phyloP scores from a whole-genome alignment of 2,888 invertebrate genomes.

The Papilio demoleus region DNA sequence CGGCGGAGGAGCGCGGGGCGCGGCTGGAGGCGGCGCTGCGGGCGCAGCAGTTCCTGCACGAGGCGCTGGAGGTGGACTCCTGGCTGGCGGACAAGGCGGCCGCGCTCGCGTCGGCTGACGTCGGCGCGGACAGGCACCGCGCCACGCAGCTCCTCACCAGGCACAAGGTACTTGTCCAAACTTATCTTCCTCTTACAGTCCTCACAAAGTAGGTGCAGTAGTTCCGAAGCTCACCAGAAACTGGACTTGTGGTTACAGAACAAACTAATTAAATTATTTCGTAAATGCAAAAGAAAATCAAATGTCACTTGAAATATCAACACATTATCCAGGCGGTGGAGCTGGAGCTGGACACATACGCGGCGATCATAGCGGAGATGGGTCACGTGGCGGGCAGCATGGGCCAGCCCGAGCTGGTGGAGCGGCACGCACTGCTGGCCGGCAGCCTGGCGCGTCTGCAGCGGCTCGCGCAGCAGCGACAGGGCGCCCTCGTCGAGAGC shows the following conservation, averaged over 20 bases:
- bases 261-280: too few relatives aligned
- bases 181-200: too few relatives aligned
- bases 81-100: slow-evolving; percentile 96
- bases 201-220: too few relatives aligned
- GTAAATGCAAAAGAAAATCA: too few relatives aligned
- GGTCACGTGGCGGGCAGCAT: slow-evolving; percentile 92
- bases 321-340: slow-evolving; percentile 93
- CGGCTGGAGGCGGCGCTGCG: slow-evolving; percentile 93
- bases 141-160: slow-evolving; percentile 96
- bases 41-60: slow-evolving; percentile 96
- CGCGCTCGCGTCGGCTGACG: slow-evolving; percentile 91
- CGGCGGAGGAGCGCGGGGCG: slow-evolving; percentile 88
- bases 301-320: too few relatives aligned
- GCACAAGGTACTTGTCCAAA: slow-evolving; percentile 97
- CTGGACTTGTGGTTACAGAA: too few relatives aligned
- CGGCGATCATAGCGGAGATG: slow-evolving; percentile 96
- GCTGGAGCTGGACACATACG: slow-evolving; percentile 95
- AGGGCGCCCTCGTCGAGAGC: slow-evolving; percentile 94
- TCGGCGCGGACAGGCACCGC: slow-evolving; percentile 94
- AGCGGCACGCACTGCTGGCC: slow-evolving; percentile 89
- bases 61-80: slow-evolving; percentile 95
- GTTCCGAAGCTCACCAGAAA: too few relatives aligned
- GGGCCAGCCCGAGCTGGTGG: slow-evolving; percentile 93
- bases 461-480: slow-evolving; percentile 89
- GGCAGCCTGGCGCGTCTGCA: slow-evolving; percentile 92